Base-by-base conservation (phyloP, 2,888 invertebrate genomes). In the Anodontia alba region DNA sequence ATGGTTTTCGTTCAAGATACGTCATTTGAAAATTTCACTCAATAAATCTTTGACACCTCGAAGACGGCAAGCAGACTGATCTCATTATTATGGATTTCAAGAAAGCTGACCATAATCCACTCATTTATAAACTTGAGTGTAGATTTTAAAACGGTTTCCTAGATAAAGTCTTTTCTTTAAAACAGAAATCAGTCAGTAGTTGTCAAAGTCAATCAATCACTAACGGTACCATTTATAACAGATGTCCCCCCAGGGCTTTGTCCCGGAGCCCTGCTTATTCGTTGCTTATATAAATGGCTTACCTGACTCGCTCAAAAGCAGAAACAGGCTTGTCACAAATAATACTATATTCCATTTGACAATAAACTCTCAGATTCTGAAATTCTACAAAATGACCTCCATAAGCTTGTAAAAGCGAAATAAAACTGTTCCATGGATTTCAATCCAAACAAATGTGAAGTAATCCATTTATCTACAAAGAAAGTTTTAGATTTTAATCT, bases 1-100 rank as follows among this genome's bases (percentile, higher is more conserved):
- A 49, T 49, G 49, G 49, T 5, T 49, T 49, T 20, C 49, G 49
- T 20, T 49, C 49, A 10, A 49, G 54, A 78, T n/a, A 75, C 81
- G 0, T 78, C 78, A 42, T 68, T 74, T 20, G 15, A 77, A 3
- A 66, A 46, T n/a, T 76, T 78, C 42, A 42, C 76, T 10, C 78
- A 81, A 62, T 72, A 81, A 43, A 51, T 20, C 33, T 81, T 3
- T 69, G 76, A 1, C 46, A 57, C 10, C 78, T 68, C n/a, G n/a
- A n/a, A n/a, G n/a, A n/a, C n/a, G n/a, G n/a, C 23, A 31, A 73
- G 69, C 79, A 82, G 42, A 76, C 71, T 17, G 73, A 73, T 43
- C 66, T 76, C 0, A 78, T 82, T 54, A 72, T 82, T 1, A 78
- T 82, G 76, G 70, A 73, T 68, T 76, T 79, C 42, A 31, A 57